These are phyloP conservation scores for Clinocottus analis DNA, from an alignment of 2,113 vertebrate species.

Conservation along the genomic window DNA sequence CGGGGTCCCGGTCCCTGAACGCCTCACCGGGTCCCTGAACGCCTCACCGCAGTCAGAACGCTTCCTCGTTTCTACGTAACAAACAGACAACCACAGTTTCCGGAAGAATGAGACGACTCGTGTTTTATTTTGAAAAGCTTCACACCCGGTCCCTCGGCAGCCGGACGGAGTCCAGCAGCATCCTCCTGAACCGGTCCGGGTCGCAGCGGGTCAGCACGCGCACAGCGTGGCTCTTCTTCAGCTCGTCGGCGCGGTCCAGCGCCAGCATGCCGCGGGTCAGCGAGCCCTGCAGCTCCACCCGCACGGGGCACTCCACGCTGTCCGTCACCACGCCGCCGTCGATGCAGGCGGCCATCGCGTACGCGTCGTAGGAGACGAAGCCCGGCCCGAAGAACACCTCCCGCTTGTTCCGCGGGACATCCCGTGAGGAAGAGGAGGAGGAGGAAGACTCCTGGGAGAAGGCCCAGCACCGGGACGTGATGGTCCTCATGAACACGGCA, in stretches of 20 bases:
- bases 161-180: slow-evolving; percentile 75
- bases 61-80: no score
- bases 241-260: slow-evolving; percentile 65
- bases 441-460: slow-evolving; percentile 70
- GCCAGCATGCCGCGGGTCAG: slow-evolving; percentile 83
- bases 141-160: slow-evolving; percentile 35
- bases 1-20: no score
- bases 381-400: slow-evolving; percentile 71
- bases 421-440: slow-evolving; percentile 67
- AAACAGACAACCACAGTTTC: no score
- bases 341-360: slow-evolving; percentile 79
- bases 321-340: slow-evolving; percentile 77
- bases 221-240: slow-evolving; percentile 77
- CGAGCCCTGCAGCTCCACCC: slow-evolving; percentile 79
- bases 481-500: slow-evolving; percentile 80
- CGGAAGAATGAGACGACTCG: no score
- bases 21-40: no score
- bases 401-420: slow-evolving; percentile 27
- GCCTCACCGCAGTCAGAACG: no score
- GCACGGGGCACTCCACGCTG: slow-evolving; percentile 70
- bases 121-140: no score
- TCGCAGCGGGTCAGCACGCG: slow-evolving; percentile 79
- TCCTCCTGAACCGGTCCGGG: slow-evolving; percentile 63
- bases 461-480: slow-evolving; percentile 77
- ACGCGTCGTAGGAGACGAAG: slow-evolving; percentile 83